Percentiles rank a stretch among this genome's conserved stretches.
phyloP scores from a whole-genome alignment of 2,888 invertebrate species.

The Acanthopleura granulata region DNA sequence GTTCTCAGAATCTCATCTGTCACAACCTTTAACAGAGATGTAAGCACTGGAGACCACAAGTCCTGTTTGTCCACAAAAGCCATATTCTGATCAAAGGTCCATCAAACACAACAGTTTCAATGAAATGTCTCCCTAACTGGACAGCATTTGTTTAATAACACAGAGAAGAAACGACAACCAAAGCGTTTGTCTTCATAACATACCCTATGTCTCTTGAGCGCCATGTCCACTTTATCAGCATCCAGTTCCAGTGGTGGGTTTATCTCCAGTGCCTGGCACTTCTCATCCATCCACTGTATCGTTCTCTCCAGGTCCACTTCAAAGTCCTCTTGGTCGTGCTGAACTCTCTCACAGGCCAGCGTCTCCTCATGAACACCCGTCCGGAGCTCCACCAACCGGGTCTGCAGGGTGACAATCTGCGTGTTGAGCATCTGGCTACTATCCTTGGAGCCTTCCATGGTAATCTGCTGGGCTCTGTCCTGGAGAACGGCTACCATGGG shows the following conservation, averaged over 20 bases:
- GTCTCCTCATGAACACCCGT: conserved; percentile 87
- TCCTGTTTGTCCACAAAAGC: too few species aligned
- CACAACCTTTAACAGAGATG: conserved; percentile 34
- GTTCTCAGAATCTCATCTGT: conserved; percentile 49
- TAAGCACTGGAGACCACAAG: too few species aligned
- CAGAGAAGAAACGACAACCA: too few species aligned
- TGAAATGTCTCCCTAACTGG: too few species aligned
- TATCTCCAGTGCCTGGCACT: conserved; percentile 46
- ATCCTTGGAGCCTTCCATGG: conserved; percentile 90
- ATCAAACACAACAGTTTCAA: too few species aligned
- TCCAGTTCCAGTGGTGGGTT: conserved; percentile 50
- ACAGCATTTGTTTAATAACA: too few species aligned
- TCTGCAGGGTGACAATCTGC: conserved; percentile 70
- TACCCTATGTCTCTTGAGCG: conserved; percentile 56
- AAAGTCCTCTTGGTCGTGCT: conserved; percentile 53
- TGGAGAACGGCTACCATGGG: conserved; percentile 87
- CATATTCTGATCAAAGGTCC: too few species aligned
- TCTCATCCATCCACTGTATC: conserved; percentile 55
- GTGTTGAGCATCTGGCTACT: conserved; percentile 85
- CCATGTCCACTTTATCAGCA: conserved; percentile 45
- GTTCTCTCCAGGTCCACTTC: conserved; percentile 50
- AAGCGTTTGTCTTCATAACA: too few species aligned
- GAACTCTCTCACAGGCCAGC: conserved; percentile 83
- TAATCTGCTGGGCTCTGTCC: conserved; percentile 94
- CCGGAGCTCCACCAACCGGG: conserved; percentile 78